A percentile compares a stretch with the other conserved stretches of the same genome.
Conservation (phyloP, 1,140 invertebrate species). For the Pseudobourletiella spinata region DNA sequence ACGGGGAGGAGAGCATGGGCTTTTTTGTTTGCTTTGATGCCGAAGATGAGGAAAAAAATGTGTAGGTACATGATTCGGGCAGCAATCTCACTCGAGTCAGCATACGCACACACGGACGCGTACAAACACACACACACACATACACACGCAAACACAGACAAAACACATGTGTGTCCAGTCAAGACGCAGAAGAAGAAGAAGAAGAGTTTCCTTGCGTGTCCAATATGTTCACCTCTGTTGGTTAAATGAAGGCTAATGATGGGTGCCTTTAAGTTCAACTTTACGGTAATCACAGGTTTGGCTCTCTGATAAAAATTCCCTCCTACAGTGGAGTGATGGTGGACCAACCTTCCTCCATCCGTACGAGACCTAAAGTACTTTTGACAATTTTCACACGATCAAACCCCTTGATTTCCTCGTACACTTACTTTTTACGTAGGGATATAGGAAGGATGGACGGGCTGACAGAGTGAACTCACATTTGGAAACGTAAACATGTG, state of each 20-base stretch:
- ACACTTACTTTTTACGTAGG: not conserved
- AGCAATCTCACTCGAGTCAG: too few relatives aligned
- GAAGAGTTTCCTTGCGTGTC: slow-evolving; percentile 16
- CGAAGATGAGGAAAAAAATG: too few relatives aligned
- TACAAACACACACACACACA: too few relatives aligned
- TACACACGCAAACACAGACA: too few relatives aligned
- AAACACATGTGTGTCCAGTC: too few relatives aligned
- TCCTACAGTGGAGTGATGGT: too few relatives aligned
- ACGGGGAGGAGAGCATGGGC: too few relatives aligned
- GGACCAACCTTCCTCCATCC: not conserved
- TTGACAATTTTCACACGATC: slow-evolving; percentile 32
- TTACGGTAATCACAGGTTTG: slow-evolving; percentile 26
- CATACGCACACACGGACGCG: too few relatives aligned
- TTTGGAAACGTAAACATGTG: not conserved
- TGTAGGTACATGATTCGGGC: too few relatives aligned
- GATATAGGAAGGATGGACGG: not conserved
- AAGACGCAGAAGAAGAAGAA: too few relatives aligned
- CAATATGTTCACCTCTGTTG: slow-evolving; percentile 18
- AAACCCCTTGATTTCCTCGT: slow-evolving; percentile 1
- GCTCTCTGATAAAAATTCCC: slow-evolving; percentile 20
- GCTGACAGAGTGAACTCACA: not conserved
- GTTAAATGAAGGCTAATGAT: slow-evolving; percentile 25
- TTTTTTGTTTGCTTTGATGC: too few relatives aligned
- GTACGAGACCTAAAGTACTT: slow-evolving; percentile 4
- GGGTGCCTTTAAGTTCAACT: slow-evolving; percentile 27